Conservation (phyloP, 1,140 invertebrate species). For the Bombus soroeensis region DNA sequence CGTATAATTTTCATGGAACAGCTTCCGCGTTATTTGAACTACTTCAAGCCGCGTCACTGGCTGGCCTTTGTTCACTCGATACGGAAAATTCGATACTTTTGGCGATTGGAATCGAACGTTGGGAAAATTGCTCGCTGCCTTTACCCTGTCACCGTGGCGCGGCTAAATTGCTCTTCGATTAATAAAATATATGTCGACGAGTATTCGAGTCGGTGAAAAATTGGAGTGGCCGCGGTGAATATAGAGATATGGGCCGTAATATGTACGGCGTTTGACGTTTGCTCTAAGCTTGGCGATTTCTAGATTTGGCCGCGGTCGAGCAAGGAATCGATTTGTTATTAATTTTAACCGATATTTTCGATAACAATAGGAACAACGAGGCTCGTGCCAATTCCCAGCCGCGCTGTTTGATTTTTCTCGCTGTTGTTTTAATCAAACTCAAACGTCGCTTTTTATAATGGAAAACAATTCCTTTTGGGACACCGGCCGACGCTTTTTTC, state of each 20-base stretch:
- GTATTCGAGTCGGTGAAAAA: neutral
- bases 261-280: neutral
- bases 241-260: neutral
- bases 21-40: conserved; percentile 20
- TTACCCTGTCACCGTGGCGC: conserved; percentile 16
- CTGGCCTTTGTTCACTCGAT: neutral
- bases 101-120: conserved; percentile 27
- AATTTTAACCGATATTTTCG: conserved; percentile 9
- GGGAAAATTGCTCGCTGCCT: neutral
- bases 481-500: neutral
- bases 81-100: conserved; percentile 22
- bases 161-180: conserved; percentile 15
- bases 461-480: conserved; percentile 20
- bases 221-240: neutral
- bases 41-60: neutral
- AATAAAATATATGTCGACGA: neutral
- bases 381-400: neutral
- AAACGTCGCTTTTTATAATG: conserved; percentile 16
- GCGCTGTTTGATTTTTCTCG: neutral
- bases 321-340: neutral
- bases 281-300: neutral
- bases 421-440: conserved; percentile 20
- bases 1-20: conserved; percentile 11
- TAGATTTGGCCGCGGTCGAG: neutral
- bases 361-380: neutral